Conservation (phyloP, 2,113 vertebrate species). For the Catagonus wagneri region DNA sequence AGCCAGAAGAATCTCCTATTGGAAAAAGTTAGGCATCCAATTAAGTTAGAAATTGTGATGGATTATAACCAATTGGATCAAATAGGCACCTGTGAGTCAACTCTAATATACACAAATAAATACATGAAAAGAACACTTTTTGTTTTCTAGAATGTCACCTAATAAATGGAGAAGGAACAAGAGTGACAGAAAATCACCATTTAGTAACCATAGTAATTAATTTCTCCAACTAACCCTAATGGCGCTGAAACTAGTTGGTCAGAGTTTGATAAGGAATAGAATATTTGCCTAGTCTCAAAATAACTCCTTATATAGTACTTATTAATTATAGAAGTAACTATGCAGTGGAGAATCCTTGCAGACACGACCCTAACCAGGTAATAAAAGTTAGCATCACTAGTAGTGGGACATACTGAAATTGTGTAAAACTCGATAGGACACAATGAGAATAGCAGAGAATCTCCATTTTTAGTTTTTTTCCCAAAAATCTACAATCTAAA, state of each 20-base stretch:
- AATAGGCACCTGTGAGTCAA: not conserved
- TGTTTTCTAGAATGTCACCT: not conserved
- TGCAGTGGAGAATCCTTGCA: not conserved
- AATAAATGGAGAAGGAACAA: not conserved
- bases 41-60: not conserved
- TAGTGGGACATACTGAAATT: not conserved
- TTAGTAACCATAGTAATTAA: not conserved
- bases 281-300: not conserved
- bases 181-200: not conserved
- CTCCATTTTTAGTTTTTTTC: not conserved
- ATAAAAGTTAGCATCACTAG: not conserved
- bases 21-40: not conserved
- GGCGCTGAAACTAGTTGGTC: not conserved
- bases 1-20: not conserved
- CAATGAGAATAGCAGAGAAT: not conserved
- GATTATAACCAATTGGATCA: not conserved
- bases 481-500: not conserved
- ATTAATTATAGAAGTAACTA: not conserved
- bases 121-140: not conserved
- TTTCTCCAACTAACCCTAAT: not conserved
- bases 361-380: not conserved
- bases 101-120: slow-evolving; percentile 2
- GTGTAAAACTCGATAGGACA: not conserved
- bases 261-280: not conserved
- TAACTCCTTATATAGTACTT: not conserved